Evolutionary conservation across 2,797 vertebrate species (phyloP).

Genomic region (Cossypha dichroa): DNA sequence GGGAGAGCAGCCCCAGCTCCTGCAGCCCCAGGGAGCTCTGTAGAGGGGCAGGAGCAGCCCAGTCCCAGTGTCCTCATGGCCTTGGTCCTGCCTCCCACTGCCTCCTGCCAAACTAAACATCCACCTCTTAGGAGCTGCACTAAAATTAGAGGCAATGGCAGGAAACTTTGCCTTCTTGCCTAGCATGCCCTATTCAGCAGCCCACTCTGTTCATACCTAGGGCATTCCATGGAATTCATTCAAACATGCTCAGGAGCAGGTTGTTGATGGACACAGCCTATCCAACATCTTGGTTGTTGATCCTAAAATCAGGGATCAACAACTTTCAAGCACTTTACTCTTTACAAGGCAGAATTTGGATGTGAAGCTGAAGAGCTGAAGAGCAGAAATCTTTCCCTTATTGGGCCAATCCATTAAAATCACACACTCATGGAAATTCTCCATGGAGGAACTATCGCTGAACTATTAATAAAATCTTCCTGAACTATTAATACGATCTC

Average conservation of each 20-base stretch:
- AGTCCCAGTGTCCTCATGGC: rapidly evolving
- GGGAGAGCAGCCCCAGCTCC: not conserved
- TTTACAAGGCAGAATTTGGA: not conserved
- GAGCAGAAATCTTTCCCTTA: not conserved
- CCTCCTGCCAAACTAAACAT: not conserved
- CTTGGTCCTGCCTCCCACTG: not conserved
- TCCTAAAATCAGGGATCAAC: rapidly evolving
- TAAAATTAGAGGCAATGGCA: not conserved
- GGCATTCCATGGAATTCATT: not conserved
- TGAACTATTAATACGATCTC: not conserved
- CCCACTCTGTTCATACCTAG: not conserved
- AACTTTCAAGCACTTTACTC: not conserved
- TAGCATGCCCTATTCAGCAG: rapidly evolving
- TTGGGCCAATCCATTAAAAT: not conserved
- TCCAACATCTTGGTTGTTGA: not conserved
- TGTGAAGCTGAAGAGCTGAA: not conserved
- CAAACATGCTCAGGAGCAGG: rapidly evolving
- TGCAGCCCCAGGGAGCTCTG: not conserved
- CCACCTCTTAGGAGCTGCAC: not conserved
- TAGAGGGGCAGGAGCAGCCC: not conserved
- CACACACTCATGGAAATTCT: not conserved
- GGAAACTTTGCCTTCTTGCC: not conserved
- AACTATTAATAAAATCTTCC: slow-evolving; percentile 49
- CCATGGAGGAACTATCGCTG: not conserved
- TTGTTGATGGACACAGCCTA: not conserved